Evolutionary conservation across 2,113 vertebrate genomes (phyloP).

Genomic region (Nycticorax nycticorax): DNA sequence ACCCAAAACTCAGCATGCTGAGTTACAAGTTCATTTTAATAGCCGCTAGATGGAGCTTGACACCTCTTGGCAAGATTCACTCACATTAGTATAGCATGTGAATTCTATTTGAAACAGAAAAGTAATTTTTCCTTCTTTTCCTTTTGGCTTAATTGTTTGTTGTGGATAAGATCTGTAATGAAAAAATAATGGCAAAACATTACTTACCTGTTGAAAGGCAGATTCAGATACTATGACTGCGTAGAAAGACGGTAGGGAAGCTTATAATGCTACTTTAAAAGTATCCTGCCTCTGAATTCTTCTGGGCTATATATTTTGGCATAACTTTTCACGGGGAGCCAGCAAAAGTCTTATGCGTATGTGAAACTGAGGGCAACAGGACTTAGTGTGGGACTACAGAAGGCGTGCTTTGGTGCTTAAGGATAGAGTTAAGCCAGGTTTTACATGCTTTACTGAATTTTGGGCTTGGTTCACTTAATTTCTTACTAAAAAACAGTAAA

Average conservation of each 20-base stretch:
- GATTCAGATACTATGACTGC: neutral
- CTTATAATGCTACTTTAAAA: neutral
- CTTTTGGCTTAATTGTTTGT: neutral
- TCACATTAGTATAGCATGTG: neutral
- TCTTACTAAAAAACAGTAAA: neutral
- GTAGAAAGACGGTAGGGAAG: neutral
- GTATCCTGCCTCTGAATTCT: neutral
- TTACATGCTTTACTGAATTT: neutral
- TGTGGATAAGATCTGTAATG: neutral
- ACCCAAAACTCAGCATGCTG: neutral
- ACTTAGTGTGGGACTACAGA: neutral
- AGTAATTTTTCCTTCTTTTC: neutral
- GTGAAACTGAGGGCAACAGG: neutral
- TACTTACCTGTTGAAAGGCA: neutral
- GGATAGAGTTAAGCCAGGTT: neutral
- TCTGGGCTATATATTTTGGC: neutral
- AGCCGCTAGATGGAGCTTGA: slow-evolving; percentile 55
- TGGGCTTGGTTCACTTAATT: neutral
- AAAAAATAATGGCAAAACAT: neutral
- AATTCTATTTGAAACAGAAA: neutral
- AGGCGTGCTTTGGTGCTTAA: neutral
- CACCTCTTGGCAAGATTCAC: neutral
- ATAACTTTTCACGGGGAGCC: neutral
- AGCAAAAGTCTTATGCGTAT: neutral
- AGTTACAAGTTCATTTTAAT: neutral